Base-by-base conservation (phyloP, 1,140 invertebrate species). In the Sitophilus oryzae region DNA sequence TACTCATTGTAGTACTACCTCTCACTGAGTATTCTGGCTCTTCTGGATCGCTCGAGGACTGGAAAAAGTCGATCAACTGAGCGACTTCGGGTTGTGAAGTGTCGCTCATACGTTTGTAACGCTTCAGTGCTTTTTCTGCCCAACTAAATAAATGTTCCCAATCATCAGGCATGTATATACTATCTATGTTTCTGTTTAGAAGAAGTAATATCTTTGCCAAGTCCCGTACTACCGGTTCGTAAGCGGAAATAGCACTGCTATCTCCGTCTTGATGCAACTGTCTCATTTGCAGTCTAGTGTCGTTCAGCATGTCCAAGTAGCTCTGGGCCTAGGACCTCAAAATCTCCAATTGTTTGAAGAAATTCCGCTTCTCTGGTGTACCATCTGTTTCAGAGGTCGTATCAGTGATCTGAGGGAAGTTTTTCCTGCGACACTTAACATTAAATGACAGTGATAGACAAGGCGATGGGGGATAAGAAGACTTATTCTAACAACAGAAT, bases 221-320 rank as follows among this genome's bases (percentile, higher is more conserved):
- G 67, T 88, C 86, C 54, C 83, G 80, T 44, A 88, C 70, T 37
- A 87, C 83, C 38, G 85, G 85, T 68, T 83, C 84, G 71, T 74
- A 82, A 64, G 76, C 80, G 62, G 83, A 80, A 48, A 84, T 82
- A 62, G 85, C 82, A 41, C 81, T 79, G 63, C 80, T 80, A 67
- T 80, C 82, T 19, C 82, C 81, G 49, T 81, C 77, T 56, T 76
- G 76, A 60, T 84, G 80, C 41, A 86, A 76, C 60, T 85, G 83
- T 42, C 85, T 74, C 18, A 87, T 79, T 72, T 86, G 83, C 67
- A 81, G 75, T 58, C 85, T 74, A 3, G 85, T 86, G 66, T 88
- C 84, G 64, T 86, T 88, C 45, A 88, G 71, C 79, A 88, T 88
- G 38, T 84, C 81, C 54, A 88, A 76, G 66, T 86, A 82, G 48